Conservation (phyloP, 2,113 vertebrate species). For the Sturnus vulgaris region DNA sequence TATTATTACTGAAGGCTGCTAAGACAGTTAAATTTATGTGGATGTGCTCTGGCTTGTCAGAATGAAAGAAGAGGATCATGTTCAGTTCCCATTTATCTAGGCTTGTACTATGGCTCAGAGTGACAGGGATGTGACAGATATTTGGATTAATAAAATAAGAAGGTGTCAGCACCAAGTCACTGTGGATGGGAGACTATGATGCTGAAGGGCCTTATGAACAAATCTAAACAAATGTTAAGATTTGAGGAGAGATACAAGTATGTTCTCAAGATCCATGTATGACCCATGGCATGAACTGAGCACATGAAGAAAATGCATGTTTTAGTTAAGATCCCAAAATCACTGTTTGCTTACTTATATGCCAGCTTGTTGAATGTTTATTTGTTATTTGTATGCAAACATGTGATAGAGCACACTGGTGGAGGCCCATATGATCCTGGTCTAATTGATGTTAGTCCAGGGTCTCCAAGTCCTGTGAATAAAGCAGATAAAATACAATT, state of each 20-base stretch:
- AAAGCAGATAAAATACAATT: not conserved
- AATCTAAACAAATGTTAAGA: not conserved
- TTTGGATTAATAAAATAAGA: not conserved
- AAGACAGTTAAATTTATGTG: not conserved
- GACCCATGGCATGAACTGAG: not conserved
- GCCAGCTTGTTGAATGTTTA: not conserved
- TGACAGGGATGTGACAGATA: not conserved
- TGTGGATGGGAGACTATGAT: not conserved
- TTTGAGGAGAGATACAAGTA: not conserved
- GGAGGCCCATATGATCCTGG: not conserved
- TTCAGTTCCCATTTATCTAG: not conserved
- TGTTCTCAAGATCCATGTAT: not conserved
- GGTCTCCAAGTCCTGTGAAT: not conserved
- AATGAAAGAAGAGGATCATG: not conserved
- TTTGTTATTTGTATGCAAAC: not conserved
- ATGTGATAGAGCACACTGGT: not conserved
- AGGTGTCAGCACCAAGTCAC: not conserved
- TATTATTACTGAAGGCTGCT: not conserved
- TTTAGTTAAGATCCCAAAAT: not conserved
- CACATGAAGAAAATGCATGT: not conserved
- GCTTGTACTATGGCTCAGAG: not conserved
- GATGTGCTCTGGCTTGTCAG: not conserved
- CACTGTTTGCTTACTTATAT: not conserved
- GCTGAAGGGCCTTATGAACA: not conserved
- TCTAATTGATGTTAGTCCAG: not conserved